Percentiles rank a stretch among this genome's conserved stretches.
Evolutionary conservation across 1,140 invertebrate species (phyloP).

Genomic region (Meteorus sp.): DNA sequence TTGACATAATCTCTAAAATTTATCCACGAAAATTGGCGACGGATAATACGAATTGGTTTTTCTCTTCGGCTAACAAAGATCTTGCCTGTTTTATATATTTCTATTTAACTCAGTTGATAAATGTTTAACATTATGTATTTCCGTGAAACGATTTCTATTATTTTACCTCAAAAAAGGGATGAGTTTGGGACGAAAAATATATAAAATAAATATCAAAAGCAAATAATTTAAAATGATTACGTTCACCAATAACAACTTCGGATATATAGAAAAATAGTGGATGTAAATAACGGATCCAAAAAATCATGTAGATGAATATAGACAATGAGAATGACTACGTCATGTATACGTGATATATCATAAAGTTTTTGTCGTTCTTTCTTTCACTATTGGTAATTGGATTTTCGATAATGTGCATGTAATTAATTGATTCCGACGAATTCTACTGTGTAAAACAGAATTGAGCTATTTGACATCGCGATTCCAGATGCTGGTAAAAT

Average conservation of each 20-base stretch:
- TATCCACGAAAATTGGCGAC: neutral
- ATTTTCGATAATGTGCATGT: slow-evolving; percentile 24
- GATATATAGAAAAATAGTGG: neutral
- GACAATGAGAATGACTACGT: slow-evolving; percentile 10
- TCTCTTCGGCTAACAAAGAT: slow-evolving; percentile 5
- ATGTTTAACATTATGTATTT: neutral
- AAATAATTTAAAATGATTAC: neutral
- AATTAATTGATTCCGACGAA: slow-evolving; percentile 15
- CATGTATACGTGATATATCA: slow-evolving; percentile 10
- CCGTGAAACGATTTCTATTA: neutral
- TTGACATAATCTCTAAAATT: too few species aligned
- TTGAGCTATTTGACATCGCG: slow-evolving; percentile 4
- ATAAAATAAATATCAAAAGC: too few species aligned
- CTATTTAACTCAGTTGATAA: neutral
- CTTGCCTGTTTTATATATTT: slow-evolving; percentile 4
- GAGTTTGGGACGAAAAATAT: too few species aligned
- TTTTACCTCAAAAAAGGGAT: too few species aligned
- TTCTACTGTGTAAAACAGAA: neutral
- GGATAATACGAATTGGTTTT: slow-evolving; percentile 5
- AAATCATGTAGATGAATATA: slow-evolving; percentile 2
- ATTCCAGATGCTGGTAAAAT: neutral
- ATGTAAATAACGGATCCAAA: neutral
- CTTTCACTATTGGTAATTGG: slow-evolving; percentile 16
- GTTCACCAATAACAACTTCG: neutral
- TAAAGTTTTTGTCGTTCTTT: too few species aligned